Percentiles rank a stretch among this genome's conserved stretches.
These are phyloP conservation scores for Hofmannophila pseudospretella DNA, from an alignment of 2,888 invertebrate species.

Conservation along the genomic window DNA sequence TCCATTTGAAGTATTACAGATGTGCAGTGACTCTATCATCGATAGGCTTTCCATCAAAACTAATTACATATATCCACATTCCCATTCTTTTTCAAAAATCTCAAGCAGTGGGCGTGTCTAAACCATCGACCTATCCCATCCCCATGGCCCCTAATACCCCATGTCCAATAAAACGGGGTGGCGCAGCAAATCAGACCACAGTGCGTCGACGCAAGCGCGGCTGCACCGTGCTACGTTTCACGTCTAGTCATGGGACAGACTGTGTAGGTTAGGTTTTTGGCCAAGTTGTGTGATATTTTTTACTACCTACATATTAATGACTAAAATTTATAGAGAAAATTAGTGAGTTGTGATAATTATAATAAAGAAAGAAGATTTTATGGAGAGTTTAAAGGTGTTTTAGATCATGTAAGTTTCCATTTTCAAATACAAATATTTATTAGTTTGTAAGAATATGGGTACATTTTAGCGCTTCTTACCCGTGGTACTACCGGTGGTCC, in stretches of 20 bases:
- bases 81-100: neutral
- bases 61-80: no score
- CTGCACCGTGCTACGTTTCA: constrained; percentile 9
- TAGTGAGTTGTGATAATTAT: neutral
- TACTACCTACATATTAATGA: no score
- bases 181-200: constrained; percentile 32
- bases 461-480: no score
- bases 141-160: neutral
- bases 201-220: constrained; percentile 27
- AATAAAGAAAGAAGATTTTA: neutral
- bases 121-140: constrained; percentile 12
- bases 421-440: no score
- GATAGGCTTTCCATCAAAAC: no score
- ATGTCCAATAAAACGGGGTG: constrained; percentile 28
- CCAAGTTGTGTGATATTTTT: no score
- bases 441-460: no score
- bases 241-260: constrained; percentile 21
- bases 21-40: no score
- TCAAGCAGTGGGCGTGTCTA: constrained; percentile 40
- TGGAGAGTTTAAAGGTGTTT: constrained; percentile 1
- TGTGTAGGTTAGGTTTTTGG: constrained; percentile 1
- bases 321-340: no score
- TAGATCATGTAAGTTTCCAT: constrained; percentile 1
- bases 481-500: no score
- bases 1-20: no score